phyloP scores from a whole-genome alignment of 1,140 invertebrate species.

The Musca domestica region DNA sequence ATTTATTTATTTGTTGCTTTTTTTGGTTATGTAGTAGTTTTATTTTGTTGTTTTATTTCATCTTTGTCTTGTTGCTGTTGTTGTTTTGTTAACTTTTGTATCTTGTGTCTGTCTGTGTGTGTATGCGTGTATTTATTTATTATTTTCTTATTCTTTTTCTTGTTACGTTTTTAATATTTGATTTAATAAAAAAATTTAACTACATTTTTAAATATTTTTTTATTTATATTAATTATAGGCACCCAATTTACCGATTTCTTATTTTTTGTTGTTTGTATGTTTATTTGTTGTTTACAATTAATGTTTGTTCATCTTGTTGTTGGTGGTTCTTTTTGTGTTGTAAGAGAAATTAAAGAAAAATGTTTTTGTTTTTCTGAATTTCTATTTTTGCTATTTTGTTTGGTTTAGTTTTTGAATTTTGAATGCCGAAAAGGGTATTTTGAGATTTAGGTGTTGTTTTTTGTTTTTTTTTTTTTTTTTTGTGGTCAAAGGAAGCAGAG shows the following conservation, averaged over 20 bases:
- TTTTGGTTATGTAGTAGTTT: constrained; percentile 16
- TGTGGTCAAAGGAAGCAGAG: not conserved
- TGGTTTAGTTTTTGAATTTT: constrained; percentile 19
- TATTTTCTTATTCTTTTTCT: constrained; percentile 18
- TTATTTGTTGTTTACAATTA: constrained; percentile 1
- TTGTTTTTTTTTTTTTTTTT: not conserved
- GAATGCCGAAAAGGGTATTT: constrained; percentile 21
- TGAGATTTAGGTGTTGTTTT: not conserved
- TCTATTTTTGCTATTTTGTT: constrained; percentile 17
- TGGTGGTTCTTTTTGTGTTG: not conserved
- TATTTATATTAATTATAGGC: constrained; percentile 44
- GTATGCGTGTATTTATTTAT: constrained; percentile 7
- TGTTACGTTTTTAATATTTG: constrained; percentile 30
- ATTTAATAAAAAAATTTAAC: constrained; percentile 50
- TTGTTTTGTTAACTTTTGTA: constrained; percentile 25
- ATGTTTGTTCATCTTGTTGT: not conserved
- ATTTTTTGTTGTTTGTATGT: constrained; percentile 23
- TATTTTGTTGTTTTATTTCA: constrained; percentile 12
- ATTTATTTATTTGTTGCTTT: constrained; percentile 11
- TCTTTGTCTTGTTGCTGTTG: constrained; percentile 8
- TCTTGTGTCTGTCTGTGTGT: not conserved
- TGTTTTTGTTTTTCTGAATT: not conserved
- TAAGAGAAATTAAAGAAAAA: constrained; percentile 5
- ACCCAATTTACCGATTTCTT: constrained; percentile 53
- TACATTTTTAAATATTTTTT: constrained; percentile 42